A percentile compares a stretch with the other conserved stretches of the same genome.
These are phyloP conservation scores for Argyresthia albistria DNA, from an alignment of 2,888 invertebrate species.

Conservation along the genomic window DNA sequence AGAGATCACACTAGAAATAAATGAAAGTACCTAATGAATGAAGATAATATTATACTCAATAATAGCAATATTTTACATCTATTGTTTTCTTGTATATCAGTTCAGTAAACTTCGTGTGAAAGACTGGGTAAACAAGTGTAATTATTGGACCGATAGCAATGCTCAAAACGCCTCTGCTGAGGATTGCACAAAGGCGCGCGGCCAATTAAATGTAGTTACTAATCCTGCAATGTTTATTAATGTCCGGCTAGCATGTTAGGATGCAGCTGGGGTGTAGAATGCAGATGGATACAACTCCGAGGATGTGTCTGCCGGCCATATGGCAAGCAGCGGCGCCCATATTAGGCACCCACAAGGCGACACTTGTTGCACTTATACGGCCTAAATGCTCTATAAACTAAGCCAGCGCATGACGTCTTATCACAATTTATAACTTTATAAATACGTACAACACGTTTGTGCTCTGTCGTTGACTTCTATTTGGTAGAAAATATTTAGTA, in stretches of 20 bases:
- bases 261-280: constrained; percentile 35
- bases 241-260: constrained; percentile 4
- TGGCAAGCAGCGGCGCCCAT: constrained; percentile 56
- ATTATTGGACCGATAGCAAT: no score
- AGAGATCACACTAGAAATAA: constrained; percentile 3
- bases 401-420: constrained; percentile 39
- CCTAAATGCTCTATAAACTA: constrained; percentile 57
- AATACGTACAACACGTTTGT: constrained; percentile 16
- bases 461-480: constrained; percentile 12
- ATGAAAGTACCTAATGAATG: no score
- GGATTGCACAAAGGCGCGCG: no score
- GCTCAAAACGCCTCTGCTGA: no score
- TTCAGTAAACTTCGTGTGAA: no score
- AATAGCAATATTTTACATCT: no score
- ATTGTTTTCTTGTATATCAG: neutral
- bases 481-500: no score
- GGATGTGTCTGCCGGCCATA: constrained; percentile 62
- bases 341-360: constrained; percentile 66
- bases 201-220: no score
- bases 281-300: constrained; percentile 18
- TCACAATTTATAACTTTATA: constrained; percentile 31
- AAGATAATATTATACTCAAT: no score
- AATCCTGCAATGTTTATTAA: no score
- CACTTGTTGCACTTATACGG: constrained; percentile 72
- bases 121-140: no score